Conservation (phyloP, 2,113 vertebrate species). For the Barnardius zonarius region DNA sequence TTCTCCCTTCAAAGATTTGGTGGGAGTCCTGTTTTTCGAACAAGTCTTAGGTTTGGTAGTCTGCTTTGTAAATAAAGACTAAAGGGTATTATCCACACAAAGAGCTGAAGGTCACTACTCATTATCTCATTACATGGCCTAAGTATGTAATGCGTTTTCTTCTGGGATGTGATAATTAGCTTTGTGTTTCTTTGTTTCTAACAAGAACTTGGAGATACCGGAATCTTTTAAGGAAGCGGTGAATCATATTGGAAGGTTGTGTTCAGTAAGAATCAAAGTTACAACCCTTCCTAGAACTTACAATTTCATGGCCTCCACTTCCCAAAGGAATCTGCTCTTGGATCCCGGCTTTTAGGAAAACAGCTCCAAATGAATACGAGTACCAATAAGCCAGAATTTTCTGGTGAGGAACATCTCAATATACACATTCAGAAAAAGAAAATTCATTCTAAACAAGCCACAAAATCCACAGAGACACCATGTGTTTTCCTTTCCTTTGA, state of each 20-base stretch:
- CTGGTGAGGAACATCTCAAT: background rate
- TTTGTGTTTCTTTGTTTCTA: slow-evolving; percentile 17
- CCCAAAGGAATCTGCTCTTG: slow-evolving; percentile 6
- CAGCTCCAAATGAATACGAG: background rate
- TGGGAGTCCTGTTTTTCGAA: background rate
- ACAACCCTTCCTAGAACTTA: background rate
- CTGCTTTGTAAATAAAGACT: background rate
- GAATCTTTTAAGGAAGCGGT: slow-evolving; percentile 36
- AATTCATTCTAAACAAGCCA: slow-evolving; percentile 42
- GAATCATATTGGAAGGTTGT: slow-evolving; percentile 35
- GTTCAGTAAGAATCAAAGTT: background rate
- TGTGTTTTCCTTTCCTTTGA: background rate
- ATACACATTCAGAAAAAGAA: slow-evolving; percentile 3
- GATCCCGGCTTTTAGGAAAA: background rate
- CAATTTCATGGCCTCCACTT: background rate
- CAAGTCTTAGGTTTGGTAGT: background rate
- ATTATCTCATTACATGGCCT: slow-evolving; percentile 13
- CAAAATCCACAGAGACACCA: slow-evolving; percentile 18
- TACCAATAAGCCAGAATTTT: slow-evolving; percentile 16
- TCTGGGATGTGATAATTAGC: slow-evolving; percentile 24
- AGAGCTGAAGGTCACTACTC: slow-evolving; percentile 4
- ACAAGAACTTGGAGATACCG: background rate
- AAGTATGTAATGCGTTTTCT: slow-evolving; percentile 7
- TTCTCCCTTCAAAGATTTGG: background rate
- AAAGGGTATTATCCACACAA: background rate